phyloP scores from a whole-genome alignment of 2,888 invertebrate genomes.

The Mactromeris polynyma region DNA sequence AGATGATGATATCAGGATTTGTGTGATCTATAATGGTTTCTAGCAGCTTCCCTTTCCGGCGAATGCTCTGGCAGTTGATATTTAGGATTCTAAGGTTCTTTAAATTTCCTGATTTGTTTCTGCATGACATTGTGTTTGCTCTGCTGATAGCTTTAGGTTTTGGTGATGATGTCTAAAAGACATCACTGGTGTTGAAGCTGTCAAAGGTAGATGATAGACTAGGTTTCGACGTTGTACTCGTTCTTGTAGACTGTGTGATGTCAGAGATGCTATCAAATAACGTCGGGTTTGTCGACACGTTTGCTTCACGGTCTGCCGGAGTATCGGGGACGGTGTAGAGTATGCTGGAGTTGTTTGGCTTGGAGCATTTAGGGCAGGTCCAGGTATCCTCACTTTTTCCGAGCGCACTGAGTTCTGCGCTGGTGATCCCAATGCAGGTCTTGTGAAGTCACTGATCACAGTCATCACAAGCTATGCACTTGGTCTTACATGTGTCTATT shows the following conservation, averaged over 20 bases:
- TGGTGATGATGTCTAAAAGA: neutral
- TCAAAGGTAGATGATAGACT: neutral
- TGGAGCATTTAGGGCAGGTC: slow-evolving; percentile 40
- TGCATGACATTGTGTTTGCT: neutral
- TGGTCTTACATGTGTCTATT: slow-evolving; percentile 2
- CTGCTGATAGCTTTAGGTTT: neutral
- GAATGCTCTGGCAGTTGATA: slow-evolving; percentile 34
- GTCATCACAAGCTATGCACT: slow-evolving; percentile 49
- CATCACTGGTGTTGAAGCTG: neutral
- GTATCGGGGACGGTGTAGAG: slow-evolving; percentile 19
- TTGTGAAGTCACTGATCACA: slow-evolving; percentile 57
- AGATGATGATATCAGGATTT: slow-evolving; percentile 14
- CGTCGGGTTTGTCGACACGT: neutral
- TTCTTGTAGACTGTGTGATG: slow-evolving; percentile 18
- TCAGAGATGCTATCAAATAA: slow-evolving; percentile 10
- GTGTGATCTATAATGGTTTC: slow-evolving; percentile 8
- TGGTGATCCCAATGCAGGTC: slow-evolving; percentile 21
- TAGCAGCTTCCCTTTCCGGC: slow-evolving; percentile 12
- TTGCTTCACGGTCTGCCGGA: neutral
- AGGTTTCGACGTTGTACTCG: slow-evolving; percentile 9
- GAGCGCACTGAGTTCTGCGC: neutral
- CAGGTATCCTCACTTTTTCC: slow-evolving; percentile 48
- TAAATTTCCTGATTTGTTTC: neutral
- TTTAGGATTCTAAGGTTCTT: neutral
- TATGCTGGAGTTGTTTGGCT: slow-evolving; percentile 43